Base-by-base conservation (phyloP, 1,140 invertebrate species). In the Bombus vancouverensis region DNA sequence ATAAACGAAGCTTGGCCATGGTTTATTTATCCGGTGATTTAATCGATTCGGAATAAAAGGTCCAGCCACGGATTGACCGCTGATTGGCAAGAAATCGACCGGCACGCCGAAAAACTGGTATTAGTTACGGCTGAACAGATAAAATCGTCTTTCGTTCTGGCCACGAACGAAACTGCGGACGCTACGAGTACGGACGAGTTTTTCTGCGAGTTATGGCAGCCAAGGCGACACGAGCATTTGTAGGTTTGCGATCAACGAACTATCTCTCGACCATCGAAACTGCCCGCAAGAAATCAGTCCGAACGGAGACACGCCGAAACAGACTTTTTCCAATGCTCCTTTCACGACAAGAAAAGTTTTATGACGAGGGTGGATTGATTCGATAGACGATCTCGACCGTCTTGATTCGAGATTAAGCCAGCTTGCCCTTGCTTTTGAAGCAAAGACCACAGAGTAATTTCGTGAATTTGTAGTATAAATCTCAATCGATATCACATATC, bases 41-140 rank as follows among this genome's bases (percentile, higher is more conserved):
- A 89, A 90, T 90, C 86, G 88, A 90, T 89, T 90, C 88, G 78
- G 82, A 89, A 89, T 91, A 87, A 82, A 86, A 81, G 77, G 80
- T 57, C 77, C 83, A 71, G 76, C 83, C 76, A 84, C 62, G 86
- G 72, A 66, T 75, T 28, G 81, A n/a, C 77, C 84, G 78, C 75
- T 91, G 91, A 91, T 92, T 92, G 91, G 91, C 91, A 92, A 92
- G 90, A 92, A 92, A 91, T 91, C 77, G 73, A 70, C 47, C 59
- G 79, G 85, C 86, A 85, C 72, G 90, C 85, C 79, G 89, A 92
- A 91, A 91, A 92, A 92, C 91, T 87, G 80, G 91, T 90, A 92
- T 92, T 89, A 92, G 90, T 89, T 89, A 91, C 86, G 83, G 53
- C 72, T 37, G 39, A 28, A 59, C 83, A 91, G 89, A 92, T 92